Base-by-base conservation (phyloP, 2,888 invertebrate species). In the Chymomyza procnemis region DNA sequence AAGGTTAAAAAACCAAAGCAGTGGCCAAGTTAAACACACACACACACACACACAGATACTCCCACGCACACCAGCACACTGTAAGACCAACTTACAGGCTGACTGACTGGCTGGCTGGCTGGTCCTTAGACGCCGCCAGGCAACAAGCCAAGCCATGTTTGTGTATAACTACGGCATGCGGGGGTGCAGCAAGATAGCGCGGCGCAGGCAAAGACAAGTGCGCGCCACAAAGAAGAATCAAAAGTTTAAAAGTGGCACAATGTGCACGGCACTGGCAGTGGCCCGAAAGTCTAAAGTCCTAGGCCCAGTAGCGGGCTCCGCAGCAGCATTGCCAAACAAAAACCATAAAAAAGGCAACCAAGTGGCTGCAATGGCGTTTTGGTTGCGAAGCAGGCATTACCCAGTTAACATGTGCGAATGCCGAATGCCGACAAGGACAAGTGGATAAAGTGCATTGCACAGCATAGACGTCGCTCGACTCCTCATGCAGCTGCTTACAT, bases 161-260 rank as follows among this genome's bases (percentile, higher is more conserved):
- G 26, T 41, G 34, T 4, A 41, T 4, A 41, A 3, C 9, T 41
- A 41, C 12, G 12, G 34, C 9, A 3, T 12, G 34, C 18, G 22
- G 18, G 22, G n/a, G n/a, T n/a, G n/a, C n/a, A 54, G 54, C 21
- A 54, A 52, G 18, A 21, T 52, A 19, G 52, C 52, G 26, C 4
- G 61, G 26, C 4, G 61, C 68, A 80, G 79, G 72, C 76, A 81
- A 84, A 86, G 84, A 72, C 74, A 83, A 74, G 73, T 76, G 71
- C 74, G 60, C 54, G 61, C 60, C 78, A 76, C 75, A 82, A 78
- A 67, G 71, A 68, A 69, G 78, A 85, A 80, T 72, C 85, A 75
- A 72, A 71, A 79, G 77, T 76, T 76, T 68, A 71, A 65, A 73
- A 71, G 75, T 67, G 69, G 59, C 67, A 69, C 74, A 71, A 59